Evolutionary conservation across 1,140 invertebrate species (phyloP).

Genomic region (Solen grandis): DNA sequence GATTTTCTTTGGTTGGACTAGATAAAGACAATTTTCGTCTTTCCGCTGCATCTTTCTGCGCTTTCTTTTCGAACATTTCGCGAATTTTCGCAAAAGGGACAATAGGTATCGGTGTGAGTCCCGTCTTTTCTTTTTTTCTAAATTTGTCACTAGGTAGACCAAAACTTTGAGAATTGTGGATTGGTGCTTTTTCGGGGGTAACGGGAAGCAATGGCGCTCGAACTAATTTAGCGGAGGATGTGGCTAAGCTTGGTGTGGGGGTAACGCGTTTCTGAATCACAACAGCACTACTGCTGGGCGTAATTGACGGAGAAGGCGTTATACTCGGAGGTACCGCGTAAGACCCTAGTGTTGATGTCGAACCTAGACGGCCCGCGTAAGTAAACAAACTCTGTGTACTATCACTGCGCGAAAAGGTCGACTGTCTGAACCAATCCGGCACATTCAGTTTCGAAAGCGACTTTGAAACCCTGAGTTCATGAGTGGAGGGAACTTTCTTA

Average conservation of each 20-base stretch:
- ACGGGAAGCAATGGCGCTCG: slow-evolving; percentile 58
- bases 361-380: slow-evolving; percentile 69
- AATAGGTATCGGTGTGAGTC: slow-evolving; percentile 76
- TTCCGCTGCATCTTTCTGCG: slow-evolving; percentile 36
- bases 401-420: slow-evolving; percentile 78
- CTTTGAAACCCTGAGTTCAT: slow-evolving; percentile 94
- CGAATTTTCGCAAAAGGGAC: slow-evolving; percentile 75
- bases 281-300: slow-evolving; percentile 62
- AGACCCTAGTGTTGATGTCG: slow-evolving; percentile 71
- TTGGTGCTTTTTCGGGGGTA: slow-evolving; percentile 58
- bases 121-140: slow-evolving; percentile 70
- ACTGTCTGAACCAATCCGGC: slow-evolving; percentile 96
- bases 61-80: slow-evolving; percentile 76
- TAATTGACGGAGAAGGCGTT: slow-evolving; percentile 71
- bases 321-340: slow-evolving; percentile 66
- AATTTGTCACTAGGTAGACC: slow-evolving; percentile 74
- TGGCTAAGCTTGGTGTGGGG: slow-evolving; percentile 41
- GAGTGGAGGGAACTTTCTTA: slow-evolving; percentile 87
- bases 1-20: slow-evolving; percentile 44
- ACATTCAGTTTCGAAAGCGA: slow-evolving; percentile 95
- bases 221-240: slow-evolving; percentile 48
- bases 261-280: slow-evolving; percentile 75
- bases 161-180: slow-evolving; percentile 50
- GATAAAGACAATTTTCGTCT: slow-evolving; percentile 11
- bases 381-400: slow-evolving; percentile 68